Evolutionary conservation across 2,113 vertebrate genomes (phyloP).

Genomic region (Melanocharis versteri): DNA sequence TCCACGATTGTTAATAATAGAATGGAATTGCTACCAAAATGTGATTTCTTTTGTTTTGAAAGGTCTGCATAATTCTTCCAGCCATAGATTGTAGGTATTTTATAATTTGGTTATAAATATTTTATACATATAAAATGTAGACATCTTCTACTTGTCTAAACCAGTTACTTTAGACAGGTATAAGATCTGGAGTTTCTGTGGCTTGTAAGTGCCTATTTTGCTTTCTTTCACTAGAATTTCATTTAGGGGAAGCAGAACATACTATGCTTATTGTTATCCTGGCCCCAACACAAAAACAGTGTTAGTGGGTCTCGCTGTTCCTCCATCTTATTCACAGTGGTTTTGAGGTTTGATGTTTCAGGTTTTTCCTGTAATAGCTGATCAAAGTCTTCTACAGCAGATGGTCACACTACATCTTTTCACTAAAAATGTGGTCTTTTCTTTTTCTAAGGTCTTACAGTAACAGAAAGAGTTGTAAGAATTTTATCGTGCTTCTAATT

Average conservation of each 20-base stretch:
- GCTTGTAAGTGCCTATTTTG: neutral
- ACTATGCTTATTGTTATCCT: neutral
- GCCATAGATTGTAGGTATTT: neutral
- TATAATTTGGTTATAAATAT: neutral
- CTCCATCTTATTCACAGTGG: neutral
- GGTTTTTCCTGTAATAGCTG: neutral
- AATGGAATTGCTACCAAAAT: neutral
- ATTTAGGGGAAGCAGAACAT: neutral
- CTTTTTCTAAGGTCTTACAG: neutral
- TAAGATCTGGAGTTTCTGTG: neutral
- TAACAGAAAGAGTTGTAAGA: neutral
- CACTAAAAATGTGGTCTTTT: neutral
- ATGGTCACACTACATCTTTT: neutral
- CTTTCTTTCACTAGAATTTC: neutral
- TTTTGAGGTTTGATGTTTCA: neutral
- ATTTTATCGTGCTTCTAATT: neutral
- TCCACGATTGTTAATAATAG: neutral
- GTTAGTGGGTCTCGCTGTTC: neutral
- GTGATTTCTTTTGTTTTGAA: neutral
- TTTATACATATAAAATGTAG: neutral
- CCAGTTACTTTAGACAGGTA: neutral
- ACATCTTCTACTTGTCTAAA: neutral
- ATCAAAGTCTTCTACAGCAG: neutral
- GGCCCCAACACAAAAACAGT: neutral
- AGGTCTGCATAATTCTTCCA: neutral